These are phyloP conservation scores for Ptilonorhynchus violaceus DNA, from an alignment of 2,113 vertebrate genomes.

Conservation along the genomic window DNA sequence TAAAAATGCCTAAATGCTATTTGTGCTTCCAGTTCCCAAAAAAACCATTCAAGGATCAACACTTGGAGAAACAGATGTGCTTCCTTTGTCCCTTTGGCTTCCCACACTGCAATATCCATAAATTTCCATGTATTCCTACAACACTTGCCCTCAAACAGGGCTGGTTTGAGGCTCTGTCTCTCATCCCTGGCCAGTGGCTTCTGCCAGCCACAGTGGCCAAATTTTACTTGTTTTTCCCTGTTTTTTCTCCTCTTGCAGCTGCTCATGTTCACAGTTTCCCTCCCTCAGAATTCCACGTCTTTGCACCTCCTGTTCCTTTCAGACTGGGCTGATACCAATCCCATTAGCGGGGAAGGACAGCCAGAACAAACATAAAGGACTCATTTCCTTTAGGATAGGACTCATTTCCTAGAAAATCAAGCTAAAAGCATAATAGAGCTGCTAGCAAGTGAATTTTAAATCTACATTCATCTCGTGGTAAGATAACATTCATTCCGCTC, in stretches of 20 bases:
- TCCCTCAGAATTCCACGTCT: accelerated
- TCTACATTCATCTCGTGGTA: background rate
- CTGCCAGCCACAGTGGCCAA: background rate
- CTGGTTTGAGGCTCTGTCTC: background rate
- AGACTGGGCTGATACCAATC: background rate
- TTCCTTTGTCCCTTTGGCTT: background rate
- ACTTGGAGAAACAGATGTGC: background rate
- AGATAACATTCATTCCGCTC: conserved; percentile 5
- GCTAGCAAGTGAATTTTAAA: conserved; percentile 13
- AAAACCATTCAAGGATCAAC: accelerated
- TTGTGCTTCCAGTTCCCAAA: background rate
- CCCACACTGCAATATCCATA: background rate
- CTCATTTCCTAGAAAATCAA: conserved; percentile 50
- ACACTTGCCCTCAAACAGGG: background rate
- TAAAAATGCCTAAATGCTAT: background rate
- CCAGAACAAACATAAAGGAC: background rate
- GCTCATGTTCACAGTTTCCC: accelerated
- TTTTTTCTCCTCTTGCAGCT: background rate
- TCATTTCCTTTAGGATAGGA: conserved; percentile 46
- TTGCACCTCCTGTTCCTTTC: background rate
- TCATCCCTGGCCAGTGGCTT: background rate
- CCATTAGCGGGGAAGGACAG: background rate
- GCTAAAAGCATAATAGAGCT: background rate
- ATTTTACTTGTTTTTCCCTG: background rate
- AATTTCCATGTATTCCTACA: accelerated